Evolutionary conservation across 2,113 vertebrate species (phyloP).

Genomic region (Psittacula cyanocephala): DNA sequence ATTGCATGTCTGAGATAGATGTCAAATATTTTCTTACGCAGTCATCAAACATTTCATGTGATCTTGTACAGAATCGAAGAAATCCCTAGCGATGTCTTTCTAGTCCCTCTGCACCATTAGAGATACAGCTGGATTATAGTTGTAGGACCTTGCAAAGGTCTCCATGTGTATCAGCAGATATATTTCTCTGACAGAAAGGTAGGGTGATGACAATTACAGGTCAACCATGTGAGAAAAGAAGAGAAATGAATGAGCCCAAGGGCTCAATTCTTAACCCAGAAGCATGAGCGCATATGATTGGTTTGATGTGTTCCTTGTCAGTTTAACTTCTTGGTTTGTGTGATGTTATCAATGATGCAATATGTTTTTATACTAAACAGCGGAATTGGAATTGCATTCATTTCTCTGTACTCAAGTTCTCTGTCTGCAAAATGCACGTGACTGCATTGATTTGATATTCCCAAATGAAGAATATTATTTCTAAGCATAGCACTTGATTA

Average conservation of each 20-base stretch:
- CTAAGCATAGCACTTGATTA: not conserved
- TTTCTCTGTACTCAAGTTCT: not conserved
- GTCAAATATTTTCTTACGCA: not conserved
- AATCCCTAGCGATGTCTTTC: not conserved
- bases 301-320: not conserved
- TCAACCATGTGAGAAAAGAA: not conserved
- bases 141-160: not conserved
- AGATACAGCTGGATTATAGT: not conserved
- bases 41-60: not conserved
- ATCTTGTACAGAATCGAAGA: not conserved
- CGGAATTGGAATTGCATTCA: accelerated
- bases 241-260: not conserved
- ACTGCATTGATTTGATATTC: not conserved
- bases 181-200: not conserved
- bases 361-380: not conserved
- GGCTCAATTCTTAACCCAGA: not conserved
- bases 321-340: not conserved
- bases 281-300: not conserved
- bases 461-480: not conserved
- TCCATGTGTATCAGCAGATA: not conserved
- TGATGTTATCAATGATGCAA: not conserved
- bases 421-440: not conserved
- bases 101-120: not conserved
- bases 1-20: not conserved
- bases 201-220: not conserved